A percentile compares a stretch with the other conserved stretches of the same genome.
Conservation (phyloP, 2,113 vertebrate genomes). For the Machaerirhynchus nigripectus region DNA sequence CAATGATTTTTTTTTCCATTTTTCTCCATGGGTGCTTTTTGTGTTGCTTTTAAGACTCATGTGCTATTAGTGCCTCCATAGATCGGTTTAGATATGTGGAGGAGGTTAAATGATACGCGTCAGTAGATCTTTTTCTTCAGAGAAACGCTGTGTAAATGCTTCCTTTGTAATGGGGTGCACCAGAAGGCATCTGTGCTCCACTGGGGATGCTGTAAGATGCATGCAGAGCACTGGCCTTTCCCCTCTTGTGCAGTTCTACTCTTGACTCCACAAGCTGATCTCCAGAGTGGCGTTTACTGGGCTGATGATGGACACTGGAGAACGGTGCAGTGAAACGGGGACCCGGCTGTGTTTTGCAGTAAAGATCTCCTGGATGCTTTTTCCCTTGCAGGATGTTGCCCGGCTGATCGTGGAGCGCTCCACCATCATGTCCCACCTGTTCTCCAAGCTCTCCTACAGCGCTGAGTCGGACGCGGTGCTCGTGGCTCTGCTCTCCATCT, state of each 20-base stretch:
- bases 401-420: conserved; percentile 96
- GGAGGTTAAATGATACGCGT: neutral
- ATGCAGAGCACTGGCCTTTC: neutral
- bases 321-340: no score
- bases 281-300: neutral
- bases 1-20: neutral
- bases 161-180: neutral
- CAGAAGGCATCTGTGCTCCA: neutral
- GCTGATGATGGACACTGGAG: neutral
- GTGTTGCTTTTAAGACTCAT: neutral
- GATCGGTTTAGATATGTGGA: neutral
- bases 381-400: conserved; percentile 85
- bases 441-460: conserved; percentile 86
- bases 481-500: conserved; percentile 88
- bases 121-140: neutral
- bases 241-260: neutral
- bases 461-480: conserved; percentile 87
- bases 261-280: neutral
- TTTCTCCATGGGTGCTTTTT: neutral
- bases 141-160: neutral
- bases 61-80: neutral
- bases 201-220: neutral
- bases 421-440: conserved; percentile 97
- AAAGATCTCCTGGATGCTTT: neutral
- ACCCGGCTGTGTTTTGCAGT: neutral